Evolutionary conservation across 2,888 invertebrate species (phyloP), one percentile per base, ranked within the genome.

Genomic region (Eilema depressum): DNA sequence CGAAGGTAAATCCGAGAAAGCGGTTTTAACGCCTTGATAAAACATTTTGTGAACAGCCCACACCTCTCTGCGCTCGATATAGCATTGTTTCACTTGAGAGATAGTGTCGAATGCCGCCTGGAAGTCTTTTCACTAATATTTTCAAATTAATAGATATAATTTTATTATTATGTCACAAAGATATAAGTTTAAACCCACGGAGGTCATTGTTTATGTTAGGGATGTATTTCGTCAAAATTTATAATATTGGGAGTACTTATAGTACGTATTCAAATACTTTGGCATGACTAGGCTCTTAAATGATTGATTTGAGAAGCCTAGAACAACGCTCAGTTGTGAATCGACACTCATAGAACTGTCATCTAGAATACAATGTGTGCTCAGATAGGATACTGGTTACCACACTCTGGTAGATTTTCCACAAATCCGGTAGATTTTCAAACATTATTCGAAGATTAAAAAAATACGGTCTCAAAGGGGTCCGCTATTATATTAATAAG

Each of bases 151-250:
- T 71, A 47, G 47, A 78, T 75, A 77, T 82, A 74, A 81, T n/a
- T n/a, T n/a, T n/a, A n/a, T 79, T 79, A 77, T 81, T 80, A 83
- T 83, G 77, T 77, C 78, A 81, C 78, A 72, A 81, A 81, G 69
- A 73, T 66, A 65, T 12, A 60, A 64, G 69, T 56, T 75, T 71
- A 63, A 60, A 72, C 63, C 61, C 37, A 23, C 25, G 20, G 5
- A 20, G n/a, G n/a, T 74, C 62, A 70, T 70, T 60, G 67, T 67
- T 53, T 70, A 66, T 53, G 66, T 62, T 65, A 47, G 30, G n/a
- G 37, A 12, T 28, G 14, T 76, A 47, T n/a, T n/a, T n/a, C n/a
- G n/a, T n/a, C n/a, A n/a, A n/a, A n/a, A n/a, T n/a, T n/a, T n/a
- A n/a, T n/a, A n/a, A n/a, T 70, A 65, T 61, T 23, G 26, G 26